Evolutionary conservation across 2,797 vertebrate species (phyloP).

Genomic region (Picus viridis): DNA sequence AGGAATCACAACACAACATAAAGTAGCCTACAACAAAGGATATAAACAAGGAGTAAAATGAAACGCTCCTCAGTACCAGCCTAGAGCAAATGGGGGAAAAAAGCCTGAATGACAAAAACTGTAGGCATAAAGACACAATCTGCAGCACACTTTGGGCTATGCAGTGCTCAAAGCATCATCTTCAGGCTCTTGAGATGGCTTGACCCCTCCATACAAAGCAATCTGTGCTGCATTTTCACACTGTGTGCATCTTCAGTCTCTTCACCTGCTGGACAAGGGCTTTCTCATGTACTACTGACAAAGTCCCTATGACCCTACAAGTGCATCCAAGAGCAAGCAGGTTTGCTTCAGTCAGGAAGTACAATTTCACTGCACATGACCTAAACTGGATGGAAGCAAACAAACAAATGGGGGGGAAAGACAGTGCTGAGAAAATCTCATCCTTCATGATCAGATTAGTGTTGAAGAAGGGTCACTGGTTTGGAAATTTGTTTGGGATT

Average conservation of each 20-base stretch:
- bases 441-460: not conserved
- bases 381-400: not conserved
- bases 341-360: not conserved
- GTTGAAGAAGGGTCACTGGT: not conserved
- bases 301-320: not conserved
- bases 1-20: not conserved
- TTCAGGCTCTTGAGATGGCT: not conserved
- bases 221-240: not conserved
- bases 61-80: not conserved
- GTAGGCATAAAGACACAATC: not conserved
- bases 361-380: not conserved
- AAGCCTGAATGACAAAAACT: not conserved
- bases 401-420: not conserved
- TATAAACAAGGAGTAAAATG: not conserved
- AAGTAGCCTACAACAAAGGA: not conserved
- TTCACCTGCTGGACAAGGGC: not conserved
- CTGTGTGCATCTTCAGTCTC: not conserved
- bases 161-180: not conserved
- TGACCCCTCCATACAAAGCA: not conserved
- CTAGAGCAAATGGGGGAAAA: not conserved
- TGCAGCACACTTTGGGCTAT: not conserved
- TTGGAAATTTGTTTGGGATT: accelerated
- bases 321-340: not conserved
- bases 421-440: not conserved
- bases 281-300: accelerated